These are phyloP conservation scores for Chitala chitala DNA, from an alignment of 2,113 vertebrate genomes.

Conservation along the genomic window DNA sequence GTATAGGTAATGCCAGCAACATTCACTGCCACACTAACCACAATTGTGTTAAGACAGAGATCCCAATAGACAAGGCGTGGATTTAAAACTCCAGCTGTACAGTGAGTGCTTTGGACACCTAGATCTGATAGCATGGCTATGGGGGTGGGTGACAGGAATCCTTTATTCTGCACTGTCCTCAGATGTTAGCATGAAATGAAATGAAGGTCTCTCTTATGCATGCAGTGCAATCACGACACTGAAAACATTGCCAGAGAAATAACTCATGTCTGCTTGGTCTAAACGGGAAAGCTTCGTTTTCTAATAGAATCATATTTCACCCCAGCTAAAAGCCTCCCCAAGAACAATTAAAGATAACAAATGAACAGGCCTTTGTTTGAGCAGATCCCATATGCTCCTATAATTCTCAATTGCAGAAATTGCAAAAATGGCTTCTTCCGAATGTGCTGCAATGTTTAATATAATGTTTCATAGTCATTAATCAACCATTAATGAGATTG, in stretches of 20 bases:
- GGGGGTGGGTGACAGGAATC: not conserved
- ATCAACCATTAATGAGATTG: slow-evolving; percentile 61
- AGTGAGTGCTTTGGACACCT: too few relatives aligned
- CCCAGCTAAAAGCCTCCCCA: slow-evolving; percentile 64
- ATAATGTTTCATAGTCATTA: slow-evolving; percentile 60
- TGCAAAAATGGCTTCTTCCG: slow-evolving; percentile 60
- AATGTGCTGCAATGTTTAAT: slow-evolving; percentile 57
- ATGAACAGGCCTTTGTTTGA: slow-evolving; percentile 59
- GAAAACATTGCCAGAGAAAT: slow-evolving; percentile 43
- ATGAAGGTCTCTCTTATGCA: slow-evolving; percentile 24
- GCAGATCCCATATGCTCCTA: slow-evolving; percentile 56
- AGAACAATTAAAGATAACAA: slow-evolving; percentile 68
- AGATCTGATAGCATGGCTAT: too few relatives aligned
- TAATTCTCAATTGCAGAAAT: slow-evolving; percentile 58
- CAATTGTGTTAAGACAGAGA: too few relatives aligned
- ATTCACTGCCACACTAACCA: too few relatives aligned
- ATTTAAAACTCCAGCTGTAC: too few relatives aligned
- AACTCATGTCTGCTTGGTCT: slow-evolving; percentile 43
- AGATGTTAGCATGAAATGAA: slow-evolving; percentile 28
- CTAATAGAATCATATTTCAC: slow-evolving; percentile 59
- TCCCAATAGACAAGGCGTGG: too few relatives aligned
- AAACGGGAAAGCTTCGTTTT: slow-evolving; percentile 44
- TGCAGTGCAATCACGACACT: slow-evolving; percentile 34
- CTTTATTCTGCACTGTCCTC: slow-evolving; percentile 24
- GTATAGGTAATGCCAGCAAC: too few relatives aligned